Percentiles rank a stretch among this genome's conserved stretches.
These are phyloP conservation scores for Mareca penelope DNA, from an alignment of 2,797 vertebrate genomes.

Conservation along the genomic window DNA sequence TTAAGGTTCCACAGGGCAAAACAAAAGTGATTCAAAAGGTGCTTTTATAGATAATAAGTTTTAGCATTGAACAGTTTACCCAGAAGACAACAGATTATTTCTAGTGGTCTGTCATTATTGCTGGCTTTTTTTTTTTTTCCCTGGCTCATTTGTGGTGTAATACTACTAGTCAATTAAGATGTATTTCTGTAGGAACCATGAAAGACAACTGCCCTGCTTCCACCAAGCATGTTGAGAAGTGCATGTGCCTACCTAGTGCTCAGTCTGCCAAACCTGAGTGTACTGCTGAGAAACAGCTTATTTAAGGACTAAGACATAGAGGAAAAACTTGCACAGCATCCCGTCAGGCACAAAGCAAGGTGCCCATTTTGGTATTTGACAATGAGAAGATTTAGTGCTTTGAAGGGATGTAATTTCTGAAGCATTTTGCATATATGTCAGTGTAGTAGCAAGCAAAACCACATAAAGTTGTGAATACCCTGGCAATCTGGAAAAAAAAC, in stretches of 20 bases:
- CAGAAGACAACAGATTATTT: constrained; percentile 58
- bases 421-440: rapidly evolving
- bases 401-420: not conserved
- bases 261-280: not conserved
- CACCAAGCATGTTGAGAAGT: not conserved
- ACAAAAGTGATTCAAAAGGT: constrained; percentile 75
- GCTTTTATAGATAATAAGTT: constrained; percentile 73
- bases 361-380: rapidly evolving
- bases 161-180: constrained; percentile 57
- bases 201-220: not conserved
- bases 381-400: not conserved
- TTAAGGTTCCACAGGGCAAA: constrained; percentile 74
- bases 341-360: not conserved
- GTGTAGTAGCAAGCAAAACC: not conserved
- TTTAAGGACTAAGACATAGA: not conserved
- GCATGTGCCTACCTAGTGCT: not conserved
- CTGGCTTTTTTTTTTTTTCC: constrained; percentile 1
- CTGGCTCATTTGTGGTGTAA: constrained; percentile 57
- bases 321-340: not conserved
- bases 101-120: constrained; percentile 48
- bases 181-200: not conserved
- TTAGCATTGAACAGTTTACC: constrained; percentile 57
- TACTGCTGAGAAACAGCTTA: constrained; percentile 19
- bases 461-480: not conserved
- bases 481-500: not conserved